Conservation (phyloP, 2,113 vertebrate species). For the Bos indicus region DNA sequence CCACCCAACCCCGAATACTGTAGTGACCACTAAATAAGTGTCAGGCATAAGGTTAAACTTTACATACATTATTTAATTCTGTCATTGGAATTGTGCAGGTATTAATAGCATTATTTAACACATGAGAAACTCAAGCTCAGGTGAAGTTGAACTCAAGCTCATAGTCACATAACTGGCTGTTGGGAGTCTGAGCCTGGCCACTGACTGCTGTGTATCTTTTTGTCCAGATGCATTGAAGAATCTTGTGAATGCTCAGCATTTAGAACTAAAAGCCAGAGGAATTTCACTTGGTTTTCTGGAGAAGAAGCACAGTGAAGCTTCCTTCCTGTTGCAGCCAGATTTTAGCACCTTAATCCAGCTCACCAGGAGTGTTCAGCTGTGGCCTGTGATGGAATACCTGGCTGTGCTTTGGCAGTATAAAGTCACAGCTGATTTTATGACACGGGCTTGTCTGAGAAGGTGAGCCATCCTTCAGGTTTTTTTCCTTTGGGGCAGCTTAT, state of each 20-base stretch:
- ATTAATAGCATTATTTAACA: neutral
- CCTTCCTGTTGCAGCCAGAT: slow-evolving; percentile 46
- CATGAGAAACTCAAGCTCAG: neutral
- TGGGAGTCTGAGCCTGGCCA: neutral
- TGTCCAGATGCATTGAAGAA: slow-evolving; percentile 81
- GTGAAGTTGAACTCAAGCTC: neutral
- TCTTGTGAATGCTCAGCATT: slow-evolving; percentile 83
- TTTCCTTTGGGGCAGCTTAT: neutral
- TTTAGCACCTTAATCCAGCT: slow-evolving; percentile 83
- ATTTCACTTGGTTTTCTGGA: slow-evolving; percentile 68
- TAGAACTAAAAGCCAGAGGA: slow-evolving; percentile 83
- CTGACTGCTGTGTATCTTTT: neutral
- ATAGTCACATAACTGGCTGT: neutral
- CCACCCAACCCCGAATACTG: neutral
- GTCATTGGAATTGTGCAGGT: neutral
- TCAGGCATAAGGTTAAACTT: neutral
- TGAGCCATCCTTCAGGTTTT: slow-evolving; percentile 33
- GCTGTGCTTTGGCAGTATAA: slow-evolving; percentile 91
- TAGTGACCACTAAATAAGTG: neutral
- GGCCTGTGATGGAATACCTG: slow-evolving; percentile 92
- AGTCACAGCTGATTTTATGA: slow-evolving; percentile 85
- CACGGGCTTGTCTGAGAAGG: slow-evolving; percentile 73
- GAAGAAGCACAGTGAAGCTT: slow-evolving; percentile 62
- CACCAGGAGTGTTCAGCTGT: slow-evolving; percentile 86
- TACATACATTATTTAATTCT: neutral